Evolutionary conservation across 2,113 vertebrate species (phyloP).

Genomic region (Salminus brasiliensis): DNA sequence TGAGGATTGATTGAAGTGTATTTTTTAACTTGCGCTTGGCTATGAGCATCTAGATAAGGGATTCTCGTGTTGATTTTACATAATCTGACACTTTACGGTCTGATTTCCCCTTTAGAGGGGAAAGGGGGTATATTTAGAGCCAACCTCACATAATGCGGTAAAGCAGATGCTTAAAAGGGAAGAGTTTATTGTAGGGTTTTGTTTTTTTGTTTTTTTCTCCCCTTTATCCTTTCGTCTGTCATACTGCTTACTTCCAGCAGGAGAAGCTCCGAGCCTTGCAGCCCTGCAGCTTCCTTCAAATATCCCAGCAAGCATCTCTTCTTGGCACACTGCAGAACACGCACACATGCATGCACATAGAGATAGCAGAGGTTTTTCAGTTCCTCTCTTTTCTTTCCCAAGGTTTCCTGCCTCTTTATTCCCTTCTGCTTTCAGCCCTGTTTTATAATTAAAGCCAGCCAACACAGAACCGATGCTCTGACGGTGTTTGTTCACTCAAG

Average conservation of each 20-base stretch:
- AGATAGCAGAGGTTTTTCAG: neutral
- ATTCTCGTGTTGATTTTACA: conserved; percentile 18
- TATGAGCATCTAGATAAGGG: neutral
- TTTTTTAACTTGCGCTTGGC: neutral
- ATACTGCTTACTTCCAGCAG: conserved; percentile 49
- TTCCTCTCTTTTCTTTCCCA: neutral
- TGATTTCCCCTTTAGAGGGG: conserved; percentile 9
- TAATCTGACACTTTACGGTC: neutral
- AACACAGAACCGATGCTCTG: neutral
- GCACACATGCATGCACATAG: conserved; percentile 22
- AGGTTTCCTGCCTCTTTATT: neutral
- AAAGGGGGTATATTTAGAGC: conserved; percentile 20
- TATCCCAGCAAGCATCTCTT: conserved; percentile 13
- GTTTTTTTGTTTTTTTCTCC: neutral
- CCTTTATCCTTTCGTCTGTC: conserved; percentile 20
- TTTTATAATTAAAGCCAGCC: conserved; percentile 14
- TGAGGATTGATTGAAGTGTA: neutral
- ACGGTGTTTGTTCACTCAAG: neutral
- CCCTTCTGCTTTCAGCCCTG: neutral
- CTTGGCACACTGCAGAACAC: conserved; percentile 18
- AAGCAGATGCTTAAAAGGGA: neutral
- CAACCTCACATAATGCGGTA: neutral
- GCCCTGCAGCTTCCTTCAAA: neutral
- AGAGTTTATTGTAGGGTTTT: neutral
- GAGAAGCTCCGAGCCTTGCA: conserved; percentile 49